A percentile compares a stretch with the other conserved stretches of the same genome.
phyloP scores from a whole-genome alignment of 2,888 invertebrate genomes.

The Hartigia nigra region DNA sequence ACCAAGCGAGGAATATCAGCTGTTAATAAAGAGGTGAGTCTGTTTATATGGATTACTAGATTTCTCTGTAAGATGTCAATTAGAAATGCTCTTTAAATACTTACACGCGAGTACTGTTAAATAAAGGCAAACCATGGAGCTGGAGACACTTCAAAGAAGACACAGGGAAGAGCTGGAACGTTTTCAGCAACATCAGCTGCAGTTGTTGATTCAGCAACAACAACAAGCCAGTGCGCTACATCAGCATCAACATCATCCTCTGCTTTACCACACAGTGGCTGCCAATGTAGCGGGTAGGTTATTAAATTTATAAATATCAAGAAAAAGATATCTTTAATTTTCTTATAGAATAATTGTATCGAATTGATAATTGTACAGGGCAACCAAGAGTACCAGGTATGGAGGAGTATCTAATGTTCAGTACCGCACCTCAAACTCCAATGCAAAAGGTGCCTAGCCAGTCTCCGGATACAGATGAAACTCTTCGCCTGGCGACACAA shows the following conservation, averaged over 20 bases:
- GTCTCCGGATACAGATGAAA: slow-evolving; percentile 61
- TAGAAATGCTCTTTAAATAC: slow-evolving; percentile 5
- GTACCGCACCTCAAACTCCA: slow-evolving; percentile 59
- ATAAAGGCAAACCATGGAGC: slow-evolving; percentile 65
- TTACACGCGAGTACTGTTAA: not conserved
- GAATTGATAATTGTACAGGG: slow-evolving; percentile 32
- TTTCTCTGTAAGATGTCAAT: not conserved
- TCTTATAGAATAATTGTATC: too few relatives aligned
- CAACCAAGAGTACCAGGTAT: slow-evolving; percentile 57
- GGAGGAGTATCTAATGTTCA: slow-evolving; percentile 61
- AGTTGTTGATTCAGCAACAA: slow-evolving; percentile 60
- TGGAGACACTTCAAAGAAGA: slow-evolving; percentile 64
- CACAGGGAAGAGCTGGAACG: slow-evolving; percentile 64
- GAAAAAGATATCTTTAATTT: not conserved
- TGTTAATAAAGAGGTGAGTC: slow-evolving; percentile 60
- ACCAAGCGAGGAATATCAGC: slow-evolving; percentile 62
- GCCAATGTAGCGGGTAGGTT: slow-evolving; percentile 53
- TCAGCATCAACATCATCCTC: slow-evolving; percentile 61
- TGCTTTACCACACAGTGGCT: slow-evolving; percentile 58
- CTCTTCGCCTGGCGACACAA: slow-evolving; percentile 60
- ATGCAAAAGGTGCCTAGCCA: slow-evolving; percentile 56
- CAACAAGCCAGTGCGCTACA: slow-evolving; percentile 62
- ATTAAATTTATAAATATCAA: not conserved
- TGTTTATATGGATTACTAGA: not conserved
- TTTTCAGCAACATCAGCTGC: slow-evolving; percentile 62